Percentiles rank a stretch among this genome's conserved stretches.
Evolutionary conservation across 2,113 vertebrate species (phyloP).

Genomic region (Brevimyrus niger): DNA sequence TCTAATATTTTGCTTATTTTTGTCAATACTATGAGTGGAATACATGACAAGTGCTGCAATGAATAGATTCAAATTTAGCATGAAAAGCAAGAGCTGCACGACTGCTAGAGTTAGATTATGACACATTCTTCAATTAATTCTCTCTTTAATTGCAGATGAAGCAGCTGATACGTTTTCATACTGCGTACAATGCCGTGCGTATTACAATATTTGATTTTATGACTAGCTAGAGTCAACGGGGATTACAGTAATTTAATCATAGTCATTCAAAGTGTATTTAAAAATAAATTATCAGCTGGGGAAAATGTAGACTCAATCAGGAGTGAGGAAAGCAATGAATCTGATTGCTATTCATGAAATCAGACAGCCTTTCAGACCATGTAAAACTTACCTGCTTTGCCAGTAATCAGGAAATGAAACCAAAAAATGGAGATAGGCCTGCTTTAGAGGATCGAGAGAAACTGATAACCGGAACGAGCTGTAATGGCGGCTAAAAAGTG

Average conservation of each 20-base stretch:
- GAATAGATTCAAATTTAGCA: background rate
- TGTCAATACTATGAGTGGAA: conserved; percentile 11
- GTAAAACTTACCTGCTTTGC: conserved; percentile 27
- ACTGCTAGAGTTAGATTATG: background rate
- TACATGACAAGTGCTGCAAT: background rate
- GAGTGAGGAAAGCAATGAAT: background rate
- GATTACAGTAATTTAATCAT: background rate
- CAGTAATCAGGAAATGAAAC: conserved; percentile 37
- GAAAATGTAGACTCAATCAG: background rate
- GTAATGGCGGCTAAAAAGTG: background rate
- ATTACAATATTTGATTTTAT: background rate
- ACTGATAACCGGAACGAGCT: background rate
- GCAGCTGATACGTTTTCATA: background rate
- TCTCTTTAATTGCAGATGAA: background rate
- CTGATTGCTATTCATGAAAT: conserved; percentile 44
- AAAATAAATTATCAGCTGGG: background rate
- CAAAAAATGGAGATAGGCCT: conserved; percentile 24
- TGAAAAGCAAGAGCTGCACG: background rate
- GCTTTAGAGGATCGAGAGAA: background rate
- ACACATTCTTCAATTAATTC: background rate
- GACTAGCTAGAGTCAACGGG: background rate
- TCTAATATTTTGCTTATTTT: conserved; percentile 15
- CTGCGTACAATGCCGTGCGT: conserved; percentile 7
- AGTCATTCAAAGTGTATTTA: background rate
- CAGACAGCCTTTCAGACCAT: conserved; percentile 31